Percentiles rank a stretch among this genome's conserved stretches.
These are phyloP conservation scores for Labeo calbasu DNA, from an alignment of 2,797 vertebrate genomes.

Conservation along the genomic window DNA sequence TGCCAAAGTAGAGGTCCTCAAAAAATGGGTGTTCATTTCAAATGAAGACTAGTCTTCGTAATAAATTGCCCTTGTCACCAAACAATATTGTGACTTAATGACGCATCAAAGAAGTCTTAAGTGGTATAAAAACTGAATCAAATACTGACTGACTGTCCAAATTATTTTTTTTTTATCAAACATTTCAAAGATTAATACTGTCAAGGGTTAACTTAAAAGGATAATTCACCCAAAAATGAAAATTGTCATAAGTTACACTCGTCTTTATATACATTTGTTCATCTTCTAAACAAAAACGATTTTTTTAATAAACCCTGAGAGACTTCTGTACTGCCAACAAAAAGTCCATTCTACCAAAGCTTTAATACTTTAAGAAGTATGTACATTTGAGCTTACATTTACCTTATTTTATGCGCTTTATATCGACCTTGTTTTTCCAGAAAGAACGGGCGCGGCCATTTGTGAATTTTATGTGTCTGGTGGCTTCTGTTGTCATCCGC, in stretches of 20 bases:
- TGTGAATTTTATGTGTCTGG: too few species aligned
- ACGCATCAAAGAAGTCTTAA: background rate
- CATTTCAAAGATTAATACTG: background rate
- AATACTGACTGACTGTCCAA: background rate
- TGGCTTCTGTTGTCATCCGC: too few species aligned
- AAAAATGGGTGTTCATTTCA: conserved; percentile 39
- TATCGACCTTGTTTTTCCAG: too few species aligned
- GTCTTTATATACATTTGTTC: background rate
- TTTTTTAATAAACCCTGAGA: background rate
- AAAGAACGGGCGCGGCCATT: too few species aligned
- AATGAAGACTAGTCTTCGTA: conserved; percentile 43
- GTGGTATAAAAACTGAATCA: background rate
- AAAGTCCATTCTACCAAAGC: background rate
- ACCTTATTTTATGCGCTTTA: background rate
- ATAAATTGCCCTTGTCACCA: conserved; percentile 38
- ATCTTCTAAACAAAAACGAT: background rate
- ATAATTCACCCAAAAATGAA: background rate
- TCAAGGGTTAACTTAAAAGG: background rate
- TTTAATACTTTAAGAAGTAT: background rate
- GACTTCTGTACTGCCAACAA: background rate
- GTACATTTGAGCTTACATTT: background rate
- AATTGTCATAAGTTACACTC: background rate
- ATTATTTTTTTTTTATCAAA: background rate
- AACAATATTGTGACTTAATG: conserved; percentile 14
- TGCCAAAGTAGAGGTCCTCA: conserved; percentile 54